These are phyloP conservation scores for Cephus nigrinus DNA, from an alignment of 2,888 invertebrate genomes.

Conservation along the genomic window DNA sequence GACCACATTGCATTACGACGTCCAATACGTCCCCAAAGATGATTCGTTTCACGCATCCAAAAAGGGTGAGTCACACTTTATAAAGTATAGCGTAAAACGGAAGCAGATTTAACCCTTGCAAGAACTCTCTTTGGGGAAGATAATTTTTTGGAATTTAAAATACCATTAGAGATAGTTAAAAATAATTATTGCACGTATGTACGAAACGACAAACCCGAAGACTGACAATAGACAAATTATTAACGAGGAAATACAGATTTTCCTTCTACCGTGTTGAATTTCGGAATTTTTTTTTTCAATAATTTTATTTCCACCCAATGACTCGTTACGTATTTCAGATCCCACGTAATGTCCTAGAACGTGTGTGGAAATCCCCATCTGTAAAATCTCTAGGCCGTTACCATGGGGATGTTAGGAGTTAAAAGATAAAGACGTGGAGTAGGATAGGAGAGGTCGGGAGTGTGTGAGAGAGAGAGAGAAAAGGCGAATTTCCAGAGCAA, in stretches of 20 bases:
- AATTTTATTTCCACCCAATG: background rate
- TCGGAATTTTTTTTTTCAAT: background rate
- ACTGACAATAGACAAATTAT: background rate
- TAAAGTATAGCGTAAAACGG: no score
- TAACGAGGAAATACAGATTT: background rate
- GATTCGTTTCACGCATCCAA: slow-evolving; percentile 86
- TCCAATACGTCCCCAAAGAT: slow-evolving; percentile 78
- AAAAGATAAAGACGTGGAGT: background rate
- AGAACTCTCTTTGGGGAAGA: no score
- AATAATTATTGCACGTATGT: no score
- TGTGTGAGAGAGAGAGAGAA: no score
- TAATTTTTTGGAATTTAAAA: no score
- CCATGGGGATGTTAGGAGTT: background rate
- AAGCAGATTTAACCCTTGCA: no score
- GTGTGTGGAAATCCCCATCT: background rate
- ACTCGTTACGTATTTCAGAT: background rate
- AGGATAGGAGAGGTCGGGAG: background rate
- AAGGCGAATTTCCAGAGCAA: background rate
- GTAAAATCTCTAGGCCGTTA: background rate
- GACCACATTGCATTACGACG: slow-evolving; percentile 79
- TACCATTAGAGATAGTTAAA: no score
- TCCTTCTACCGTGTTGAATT: background rate
- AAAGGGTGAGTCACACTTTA: slow-evolving; percentile 69
- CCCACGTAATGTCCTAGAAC: no score
- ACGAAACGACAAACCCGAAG: background rate